Evolutionary conservation across 2,797 vertebrate genomes (phyloP).

Genomic region (Labeo calbasu): DNA sequence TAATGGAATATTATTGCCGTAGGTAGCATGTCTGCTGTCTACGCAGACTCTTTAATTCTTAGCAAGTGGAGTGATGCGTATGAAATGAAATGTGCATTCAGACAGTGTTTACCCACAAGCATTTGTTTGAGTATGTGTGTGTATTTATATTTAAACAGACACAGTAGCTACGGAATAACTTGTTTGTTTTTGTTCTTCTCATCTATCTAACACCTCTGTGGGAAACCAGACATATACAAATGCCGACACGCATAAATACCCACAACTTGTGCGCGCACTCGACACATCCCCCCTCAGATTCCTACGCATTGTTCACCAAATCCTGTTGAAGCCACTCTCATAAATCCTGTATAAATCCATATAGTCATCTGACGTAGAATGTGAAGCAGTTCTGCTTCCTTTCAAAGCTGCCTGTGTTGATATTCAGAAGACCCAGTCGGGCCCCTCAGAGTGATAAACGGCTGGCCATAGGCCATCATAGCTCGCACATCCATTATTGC

Average conservation of each 20-base stretch:
- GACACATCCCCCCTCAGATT: slow-evolving; percentile 12
- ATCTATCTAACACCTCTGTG: slow-evolving; percentile 23
- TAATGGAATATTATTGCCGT: slow-evolving; percentile 39
- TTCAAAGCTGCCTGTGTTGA: slow-evolving; percentile 51
- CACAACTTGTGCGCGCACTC: slow-evolving; percentile 10
- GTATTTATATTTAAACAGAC: slow-evolving; percentile 30
- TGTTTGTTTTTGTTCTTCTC: slow-evolving; percentile 16
- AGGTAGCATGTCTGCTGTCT: slow-evolving; percentile 24
- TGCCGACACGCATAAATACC: not conserved
- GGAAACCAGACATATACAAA: slow-evolving; percentile 36
- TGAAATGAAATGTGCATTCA: slow-evolving; percentile 34
- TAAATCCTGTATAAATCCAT: slow-evolving; percentile 45
- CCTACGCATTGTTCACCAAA: slow-evolving; percentile 13
- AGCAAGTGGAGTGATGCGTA: slow-evolving; percentile 30
- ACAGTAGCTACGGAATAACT: slow-evolving; percentile 22
- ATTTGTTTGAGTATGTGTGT: slow-evolving; percentile 2
- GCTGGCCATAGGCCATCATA: slow-evolving; percentile 48
- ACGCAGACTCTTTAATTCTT: slow-evolving; percentile 12
- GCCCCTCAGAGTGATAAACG: slow-evolving; percentile 57
- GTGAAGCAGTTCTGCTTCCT: slow-evolving; percentile 43
- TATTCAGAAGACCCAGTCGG: slow-evolving; percentile 49
- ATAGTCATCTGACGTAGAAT: slow-evolving; percentile 19
- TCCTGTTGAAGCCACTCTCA: slow-evolving; percentile 21
- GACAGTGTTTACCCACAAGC: slow-evolving; percentile 21
- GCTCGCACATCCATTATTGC: slow-evolving; percentile 54